Evolutionary conservation across 2,888 invertebrate species (phyloP).

Genomic region (Parthenolecanium corni): DNA sequence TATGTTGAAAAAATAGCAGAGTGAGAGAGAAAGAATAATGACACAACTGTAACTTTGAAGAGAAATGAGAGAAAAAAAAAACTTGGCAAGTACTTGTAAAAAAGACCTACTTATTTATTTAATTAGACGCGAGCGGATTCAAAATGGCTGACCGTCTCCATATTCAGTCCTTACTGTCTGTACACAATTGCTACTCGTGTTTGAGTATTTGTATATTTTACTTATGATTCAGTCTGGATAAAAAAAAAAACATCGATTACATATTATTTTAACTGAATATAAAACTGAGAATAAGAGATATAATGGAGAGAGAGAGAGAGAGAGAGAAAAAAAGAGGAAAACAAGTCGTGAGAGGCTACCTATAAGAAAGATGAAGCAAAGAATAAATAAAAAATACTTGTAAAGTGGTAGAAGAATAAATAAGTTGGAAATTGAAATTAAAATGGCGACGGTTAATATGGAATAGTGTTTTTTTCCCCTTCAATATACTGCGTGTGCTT

Average conservation of each 20-base stretch:
- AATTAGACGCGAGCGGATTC: constrained; percentile 25
- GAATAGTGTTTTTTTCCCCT: background rate
- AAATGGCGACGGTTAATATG: constrained; percentile 20
- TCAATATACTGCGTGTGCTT: background rate
- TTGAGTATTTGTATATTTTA: constrained; percentile 19
- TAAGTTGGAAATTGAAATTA: constrained; percentile 25
- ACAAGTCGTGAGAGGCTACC: background rate
- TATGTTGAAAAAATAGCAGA: too few relatives aligned
- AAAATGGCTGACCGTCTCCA: constrained; percentile 20
- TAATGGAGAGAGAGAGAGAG: too few relatives aligned
- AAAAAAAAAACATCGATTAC: constrained; percentile 7
- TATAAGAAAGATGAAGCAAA: too few relatives aligned
- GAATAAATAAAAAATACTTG: too few relatives aligned
- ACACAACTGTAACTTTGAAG: too few relatives aligned
- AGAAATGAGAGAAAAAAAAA: too few relatives aligned
- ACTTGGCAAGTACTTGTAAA: background rate
- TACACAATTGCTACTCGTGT: constrained; percentile 8
- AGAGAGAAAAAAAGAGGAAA: constrained; percentile 10
- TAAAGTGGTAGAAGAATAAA: background rate
- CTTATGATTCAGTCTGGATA: constrained; percentile 20
- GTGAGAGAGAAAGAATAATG: too few relatives aligned
- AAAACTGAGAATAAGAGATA: background rate
- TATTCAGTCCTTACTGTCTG: too few relatives aligned
- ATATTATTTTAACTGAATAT: constrained; percentile 8
- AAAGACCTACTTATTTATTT: constrained; percentile 20